phyloP scores from a whole-genome alignment of 2,888 invertebrate species.

The Creontiades dilutus region DNA sequence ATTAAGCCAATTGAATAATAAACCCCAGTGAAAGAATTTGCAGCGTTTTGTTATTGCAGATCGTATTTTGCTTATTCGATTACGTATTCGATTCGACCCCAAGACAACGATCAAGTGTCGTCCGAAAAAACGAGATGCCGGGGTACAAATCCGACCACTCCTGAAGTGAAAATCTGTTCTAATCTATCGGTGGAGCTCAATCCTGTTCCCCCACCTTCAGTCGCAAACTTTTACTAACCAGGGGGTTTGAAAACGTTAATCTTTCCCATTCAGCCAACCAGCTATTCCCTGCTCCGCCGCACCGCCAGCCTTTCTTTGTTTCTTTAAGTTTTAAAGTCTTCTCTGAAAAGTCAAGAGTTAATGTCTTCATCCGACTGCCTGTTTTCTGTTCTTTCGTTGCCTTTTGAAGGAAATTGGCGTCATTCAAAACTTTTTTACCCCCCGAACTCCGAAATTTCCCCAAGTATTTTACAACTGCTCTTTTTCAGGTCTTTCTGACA shows the following conservation, averaged over 20 bases:
- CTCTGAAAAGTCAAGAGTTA: not conserved
- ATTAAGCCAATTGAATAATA: too few species aligned
- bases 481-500: not conserved
- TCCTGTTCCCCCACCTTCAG: not conserved
- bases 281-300: not conserved
- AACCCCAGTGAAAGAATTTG: too few species aligned
- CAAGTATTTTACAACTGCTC: not conserved
- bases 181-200: not conserved
- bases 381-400: not conserved
- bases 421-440: not conserved
- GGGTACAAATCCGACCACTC: not conserved
- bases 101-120: too few species aligned
- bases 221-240: conserved; percentile 2
- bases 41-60: too few species aligned
- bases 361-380: conserved; percentile 10
- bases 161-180: not conserved
- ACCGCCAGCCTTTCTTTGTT: not conserved
- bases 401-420: not conserved
- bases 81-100: too few species aligned
- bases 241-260: conserved; percentile 33
- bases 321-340: not conserved
- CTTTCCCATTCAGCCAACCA: not conserved
- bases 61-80: too few species aligned
- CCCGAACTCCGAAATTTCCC: not conserved
- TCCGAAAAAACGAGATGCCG: not conserved